Percentiles rank a stretch among this genome's conserved stretches.
phyloP scores from a whole-genome alignment of 2,888 invertebrate genomes.

The Sisyra terminalis region DNA sequence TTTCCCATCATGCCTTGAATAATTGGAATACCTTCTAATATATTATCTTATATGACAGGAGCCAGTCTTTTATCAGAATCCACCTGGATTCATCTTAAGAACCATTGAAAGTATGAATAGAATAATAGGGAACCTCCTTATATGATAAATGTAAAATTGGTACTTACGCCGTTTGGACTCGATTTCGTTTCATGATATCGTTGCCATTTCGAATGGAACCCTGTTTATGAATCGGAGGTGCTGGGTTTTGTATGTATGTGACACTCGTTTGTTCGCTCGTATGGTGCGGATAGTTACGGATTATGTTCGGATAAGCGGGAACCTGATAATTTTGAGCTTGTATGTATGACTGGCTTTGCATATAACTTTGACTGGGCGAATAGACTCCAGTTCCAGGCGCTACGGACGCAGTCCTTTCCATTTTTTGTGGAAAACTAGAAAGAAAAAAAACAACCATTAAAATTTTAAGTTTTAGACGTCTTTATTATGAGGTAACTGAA shows the following conservation, averaged over 20 bases:
- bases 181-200: conserved; percentile 46
- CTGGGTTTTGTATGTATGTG: conserved; percentile 19
- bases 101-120: too few species aligned
- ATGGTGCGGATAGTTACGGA: conserved; percentile 14
- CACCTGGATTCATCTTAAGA: too few species aligned
- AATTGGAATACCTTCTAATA: too few species aligned
- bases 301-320: conserved; percentile 6
- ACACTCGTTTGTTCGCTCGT: conserved; percentile 15
- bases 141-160: conserved; percentile 8
- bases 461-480: conserved; percentile 4
- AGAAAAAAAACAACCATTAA: conserved; percentile 9
- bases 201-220: conserved; percentile 41
- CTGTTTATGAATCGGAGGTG: conserved; percentile 42
- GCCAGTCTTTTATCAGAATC: too few species aligned
- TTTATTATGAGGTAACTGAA: conserved; percentile 1
- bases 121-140: neutral
- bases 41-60: too few species aligned
- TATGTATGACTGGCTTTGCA: conserved; percentile 26
- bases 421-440: conserved; percentile 29
- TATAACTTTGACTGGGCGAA: conserved; percentile 15
- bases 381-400: conserved; percentile 19
- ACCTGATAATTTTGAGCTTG: conserved; percentile 24
- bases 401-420: conserved; percentile 25
- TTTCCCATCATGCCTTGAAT: too few species aligned
- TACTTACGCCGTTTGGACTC: conserved; percentile 49